Evolutionary conservation across 2,113 vertebrate genomes (phyloP), one percentile per base, ranked within the genome.

Genomic region (Sclerurus mexicanus): DNA sequence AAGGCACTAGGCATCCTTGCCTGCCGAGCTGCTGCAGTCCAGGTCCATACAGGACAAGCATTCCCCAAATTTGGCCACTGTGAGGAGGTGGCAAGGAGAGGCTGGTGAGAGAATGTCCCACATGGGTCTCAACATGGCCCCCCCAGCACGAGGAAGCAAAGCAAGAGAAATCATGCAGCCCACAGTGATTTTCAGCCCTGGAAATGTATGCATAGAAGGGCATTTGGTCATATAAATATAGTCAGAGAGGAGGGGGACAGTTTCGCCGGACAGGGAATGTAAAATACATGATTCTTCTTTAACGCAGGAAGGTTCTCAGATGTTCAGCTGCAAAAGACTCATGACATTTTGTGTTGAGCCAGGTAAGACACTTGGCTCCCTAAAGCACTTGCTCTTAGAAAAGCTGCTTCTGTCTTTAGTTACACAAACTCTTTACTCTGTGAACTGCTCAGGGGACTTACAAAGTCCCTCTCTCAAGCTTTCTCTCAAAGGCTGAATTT

Each of bases 1-100:
- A 95, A 90, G 60, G 75, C 8, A 4, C 62, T 46, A 47, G 50
- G 40, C 30, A 46, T 27, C 44, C 31, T 73, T 87, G 66, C 77
- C 50, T 75, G 31, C 49, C 8, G 25, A 93, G 87, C 84, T 86
- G 74, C 64, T 90, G 18, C 35, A 84, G 53, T 87, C 85, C 64
- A 55, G 20, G 76, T 64, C 84, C 92, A 84, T 16, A 22, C 23
- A 52, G 39, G 42, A 50, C 62, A 88, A 58, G 49, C 59, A 37
- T 95, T 86, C 69, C 89, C 94, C 64, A 95, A 53, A 97, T 96
- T 39, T 64, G 90, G 62, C 55, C 40, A 22, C 60, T 4, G 8
- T 87, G 86, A 95, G 62, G 82, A 85, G 92, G 71, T 1, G 1
- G 10, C 64, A 94, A 84, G 88, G 89, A 96, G 73, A 52, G 46